Evolutionary conservation across 37 sponge, comb jelly and placozoan species (phyloP).

Genomic region (Spongilla lacustris): DNA sequence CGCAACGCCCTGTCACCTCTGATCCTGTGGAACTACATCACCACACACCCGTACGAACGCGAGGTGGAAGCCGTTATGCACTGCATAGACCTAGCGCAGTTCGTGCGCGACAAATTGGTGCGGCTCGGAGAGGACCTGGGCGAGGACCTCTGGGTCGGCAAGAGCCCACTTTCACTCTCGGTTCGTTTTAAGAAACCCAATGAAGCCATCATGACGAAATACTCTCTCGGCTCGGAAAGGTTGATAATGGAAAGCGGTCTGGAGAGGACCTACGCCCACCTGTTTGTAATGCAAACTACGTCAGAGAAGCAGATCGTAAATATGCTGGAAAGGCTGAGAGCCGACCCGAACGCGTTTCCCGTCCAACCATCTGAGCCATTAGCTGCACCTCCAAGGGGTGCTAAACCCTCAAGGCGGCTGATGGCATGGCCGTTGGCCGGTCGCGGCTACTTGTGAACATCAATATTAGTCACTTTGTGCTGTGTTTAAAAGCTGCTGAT

Average conservation of each 20-base stretch:
- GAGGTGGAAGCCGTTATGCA: background rate
- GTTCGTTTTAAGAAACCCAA: conserved; percentile 25
- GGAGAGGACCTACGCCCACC: conserved; percentile 1
- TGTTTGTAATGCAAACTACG: conserved; percentile 17
- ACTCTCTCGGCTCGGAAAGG: background rate
- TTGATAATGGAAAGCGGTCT: background rate
- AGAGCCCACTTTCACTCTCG: background rate
- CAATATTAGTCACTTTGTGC: too few species aligned
- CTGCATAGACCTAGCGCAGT: conserved; percentile 18
- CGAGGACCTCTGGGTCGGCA: conserved; percentile 19
- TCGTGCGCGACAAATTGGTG: background rate
- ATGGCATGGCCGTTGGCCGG: too few species aligned
- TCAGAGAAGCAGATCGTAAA: conserved; percentile 1
- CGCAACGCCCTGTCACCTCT: conserved; percentile 28
- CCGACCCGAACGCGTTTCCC: background rate
- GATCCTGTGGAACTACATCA: conserved; percentile 39
- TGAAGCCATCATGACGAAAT: conserved; percentile 4
- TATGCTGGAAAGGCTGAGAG: background rate
- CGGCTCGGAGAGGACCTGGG: conserved; percentile 3
- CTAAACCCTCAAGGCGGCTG: too few species aligned
- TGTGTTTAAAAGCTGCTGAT: too few species aligned
- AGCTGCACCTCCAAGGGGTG: too few species aligned
- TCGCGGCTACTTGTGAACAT: too few species aligned
- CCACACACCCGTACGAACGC: conserved; percentile 21
- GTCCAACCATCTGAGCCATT: background rate